Evolutionary conservation across 2,113 vertebrate genomes (phyloP).

Genomic region (Sander vitreus): DNA sequence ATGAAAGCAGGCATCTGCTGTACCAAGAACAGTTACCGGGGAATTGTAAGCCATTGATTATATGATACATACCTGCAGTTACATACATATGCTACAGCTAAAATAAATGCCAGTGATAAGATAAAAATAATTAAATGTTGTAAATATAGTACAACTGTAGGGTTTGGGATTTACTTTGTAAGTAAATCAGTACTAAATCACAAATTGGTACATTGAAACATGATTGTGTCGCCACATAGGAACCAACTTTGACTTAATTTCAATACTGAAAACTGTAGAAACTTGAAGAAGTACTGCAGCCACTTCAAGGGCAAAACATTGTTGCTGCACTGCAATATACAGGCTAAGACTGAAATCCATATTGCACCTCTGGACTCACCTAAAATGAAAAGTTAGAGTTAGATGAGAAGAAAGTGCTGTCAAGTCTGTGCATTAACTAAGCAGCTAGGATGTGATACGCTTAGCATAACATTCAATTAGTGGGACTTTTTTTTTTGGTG

Average conservation of each 20-base stretch:
- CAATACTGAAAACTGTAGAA: not conserved
- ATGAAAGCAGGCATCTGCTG: constrained; percentile 10
- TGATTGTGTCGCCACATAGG: not conserved
- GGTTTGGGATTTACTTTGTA: not conserved
- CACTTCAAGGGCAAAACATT: not conserved
- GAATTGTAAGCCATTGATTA: constrained; percentile 1
- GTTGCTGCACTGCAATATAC: not conserved
- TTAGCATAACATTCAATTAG: not conserved
- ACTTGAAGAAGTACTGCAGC: not conserved
- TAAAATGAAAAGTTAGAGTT: not conserved
- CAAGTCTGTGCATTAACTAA: not conserved
- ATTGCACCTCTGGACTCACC: not conserved
- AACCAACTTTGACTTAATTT: not conserved
- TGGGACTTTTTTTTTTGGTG: too few relatives aligned
- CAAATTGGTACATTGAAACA: not conserved
- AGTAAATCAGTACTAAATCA: not conserved
- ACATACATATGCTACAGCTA: not conserved
- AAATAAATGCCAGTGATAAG: not conserved
- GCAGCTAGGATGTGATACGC: not conserved
- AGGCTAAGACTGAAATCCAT: not conserved
- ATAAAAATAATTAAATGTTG: not conserved
- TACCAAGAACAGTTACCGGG: constrained; percentile 7
- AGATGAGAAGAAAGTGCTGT: not conserved
- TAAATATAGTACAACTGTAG: not conserved
- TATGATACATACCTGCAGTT: not conserved